Percentiles rank a stretch among this genome's conserved stretches.
Conservation (phyloP, 2,797 vertebrate genomes). For the Amniataba percoides region DNA sequence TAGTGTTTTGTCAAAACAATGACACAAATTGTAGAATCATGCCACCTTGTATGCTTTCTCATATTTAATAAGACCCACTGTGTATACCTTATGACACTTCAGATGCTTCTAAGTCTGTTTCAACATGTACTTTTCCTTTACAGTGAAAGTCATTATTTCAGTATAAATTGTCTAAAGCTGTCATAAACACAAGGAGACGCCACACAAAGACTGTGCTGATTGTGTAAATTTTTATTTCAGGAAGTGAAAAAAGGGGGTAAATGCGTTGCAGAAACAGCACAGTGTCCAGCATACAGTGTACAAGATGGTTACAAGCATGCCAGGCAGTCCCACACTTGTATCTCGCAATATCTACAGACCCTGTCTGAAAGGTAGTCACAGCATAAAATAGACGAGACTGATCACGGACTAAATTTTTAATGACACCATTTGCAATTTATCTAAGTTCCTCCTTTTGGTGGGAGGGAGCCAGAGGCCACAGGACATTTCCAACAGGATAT, state of each 20-base stretch:
- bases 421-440: slow-evolving; percentile 27
- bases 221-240: slow-evolving; percentile 74
- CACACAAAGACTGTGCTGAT: slow-evolving; percentile 48
- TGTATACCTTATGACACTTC: neutral
- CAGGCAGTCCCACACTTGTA: slow-evolving; percentile 55
- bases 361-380: slow-evolving; percentile 48
- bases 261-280: slow-evolving; percentile 71
- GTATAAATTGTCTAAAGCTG: neutral
- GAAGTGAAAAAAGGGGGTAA: slow-evolving; percentile 76
- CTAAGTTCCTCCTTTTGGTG: slow-evolving; percentile 21
- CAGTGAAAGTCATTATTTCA: neutral
- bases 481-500: slow-evolving; percentile 57
- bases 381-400: slow-evolving; percentile 35
- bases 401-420: slow-evolving; percentile 13
- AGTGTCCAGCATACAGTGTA: slow-evolving; percentile 73
- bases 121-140: neutral
- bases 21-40: too few species aligned
- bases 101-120: neutral
- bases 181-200: slow-evolving; percentile 1
- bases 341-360: slow-evolving; percentile 57
- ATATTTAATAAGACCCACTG: neutral
- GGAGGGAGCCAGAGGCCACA: slow-evolving; percentile 40
- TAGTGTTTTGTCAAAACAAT: too few species aligned
- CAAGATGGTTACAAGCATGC: slow-evolving; percentile 74
- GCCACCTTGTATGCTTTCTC: neutral